phyloP scores from a whole-genome alignment of 2,888 invertebrate species.

The Litoditis marina region DNA sequence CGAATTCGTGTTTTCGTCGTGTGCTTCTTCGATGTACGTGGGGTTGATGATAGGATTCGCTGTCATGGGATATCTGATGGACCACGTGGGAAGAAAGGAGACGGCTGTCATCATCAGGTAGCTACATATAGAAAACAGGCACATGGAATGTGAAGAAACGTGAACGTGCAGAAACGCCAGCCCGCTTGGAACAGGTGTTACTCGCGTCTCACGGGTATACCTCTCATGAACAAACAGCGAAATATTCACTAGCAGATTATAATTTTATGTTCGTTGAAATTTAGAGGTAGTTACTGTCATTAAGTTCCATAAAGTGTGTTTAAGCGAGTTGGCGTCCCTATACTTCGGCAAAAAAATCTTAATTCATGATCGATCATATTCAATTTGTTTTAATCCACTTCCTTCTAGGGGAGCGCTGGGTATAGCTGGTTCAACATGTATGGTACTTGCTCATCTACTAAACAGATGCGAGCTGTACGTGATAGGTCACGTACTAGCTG shows the following conservation, averaged over 20 bases:
- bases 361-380: no score
- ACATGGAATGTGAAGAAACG: no score
- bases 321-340: no score
- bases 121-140: not conserved
- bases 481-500: constrained; percentile 49
- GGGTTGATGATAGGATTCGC: constrained; percentile 47
- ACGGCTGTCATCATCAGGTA: constrained; percentile 45
- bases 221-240: no score
- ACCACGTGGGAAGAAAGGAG: constrained; percentile 45
- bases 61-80: constrained; percentile 49
- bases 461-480: constrained; percentile 47
- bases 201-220: no score
- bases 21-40: constrained; percentile 46
- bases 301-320: no score
- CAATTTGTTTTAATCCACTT: not conserved
- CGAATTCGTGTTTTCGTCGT: constrained; percentile 47
- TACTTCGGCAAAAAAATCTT: no score
- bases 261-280: no score
- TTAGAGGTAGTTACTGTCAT: no score
- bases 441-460: constrained; percentile 35
- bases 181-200: no score
- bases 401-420: constrained; percentile 40
- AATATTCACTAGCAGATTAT: no score
- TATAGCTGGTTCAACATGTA: constrained; percentile 38
- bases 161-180: no score